Evolutionary conservation across 2,113 vertebrate species (phyloP).

Genomic region (Ictalurus punctatus): DNA sequence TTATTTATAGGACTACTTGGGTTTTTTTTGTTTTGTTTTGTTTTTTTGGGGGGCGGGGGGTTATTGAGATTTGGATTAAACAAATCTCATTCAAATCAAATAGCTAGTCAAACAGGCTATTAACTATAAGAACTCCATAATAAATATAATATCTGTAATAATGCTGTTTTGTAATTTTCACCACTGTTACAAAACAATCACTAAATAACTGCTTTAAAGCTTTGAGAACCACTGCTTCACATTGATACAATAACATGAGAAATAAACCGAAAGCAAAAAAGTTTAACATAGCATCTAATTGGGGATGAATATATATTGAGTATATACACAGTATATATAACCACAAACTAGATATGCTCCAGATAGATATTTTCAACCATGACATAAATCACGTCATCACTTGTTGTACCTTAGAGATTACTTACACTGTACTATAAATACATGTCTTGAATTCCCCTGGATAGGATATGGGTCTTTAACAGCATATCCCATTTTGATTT

Average conservation of each 20-base stretch:
- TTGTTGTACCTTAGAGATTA: background rate
- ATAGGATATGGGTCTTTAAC: constrained; percentile 2
- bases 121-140: background rate
- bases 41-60: no score
- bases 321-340: background rate
- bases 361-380: background rate
- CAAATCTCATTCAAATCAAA: background rate
- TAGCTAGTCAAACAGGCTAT: background rate
- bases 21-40: no score
- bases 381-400: background rate
- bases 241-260: background rate
- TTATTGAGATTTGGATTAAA: background rate
- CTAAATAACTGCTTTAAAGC: background rate
- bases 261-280: background rate
- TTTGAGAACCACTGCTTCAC: background rate
- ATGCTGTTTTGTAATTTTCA: background rate
- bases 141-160: background rate
- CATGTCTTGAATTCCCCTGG: constrained; percentile 2
- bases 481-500: constrained; percentile 22
- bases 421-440: constrained; percentile 36
- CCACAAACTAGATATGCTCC: background rate
- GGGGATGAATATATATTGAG: background rate
- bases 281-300: background rate
- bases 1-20: background rate
- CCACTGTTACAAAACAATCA: background rate